Percentiles rank a stretch among this genome's conserved stretches.
These are phyloP conservation scores for Gryllus longicercus DNA, from an alignment of 2,888 invertebrate species.

Conservation along the genomic window DNA sequence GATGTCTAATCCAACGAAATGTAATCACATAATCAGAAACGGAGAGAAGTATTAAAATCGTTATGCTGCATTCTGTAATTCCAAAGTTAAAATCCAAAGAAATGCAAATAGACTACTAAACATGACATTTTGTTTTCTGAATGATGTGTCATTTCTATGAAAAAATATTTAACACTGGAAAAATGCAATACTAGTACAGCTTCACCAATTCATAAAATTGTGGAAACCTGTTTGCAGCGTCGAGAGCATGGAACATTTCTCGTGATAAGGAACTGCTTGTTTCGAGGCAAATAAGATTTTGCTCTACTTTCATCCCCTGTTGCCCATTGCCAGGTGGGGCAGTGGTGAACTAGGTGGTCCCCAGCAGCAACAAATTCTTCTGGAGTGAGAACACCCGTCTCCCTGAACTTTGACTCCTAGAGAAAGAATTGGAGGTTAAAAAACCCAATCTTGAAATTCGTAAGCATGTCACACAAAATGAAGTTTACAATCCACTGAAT, in stretches of 20 bases:
- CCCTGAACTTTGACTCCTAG: slow-evolving; percentile 94
- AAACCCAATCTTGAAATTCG: too few relatives aligned
- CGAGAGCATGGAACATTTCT: slow-evolving; percentile 95
- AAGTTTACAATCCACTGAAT: background rate
- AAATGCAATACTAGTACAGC: background rate
- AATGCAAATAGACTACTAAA: too few relatives aligned
- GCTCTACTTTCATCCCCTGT: slow-evolving; percentile 85
- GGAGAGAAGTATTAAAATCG: too few relatives aligned
- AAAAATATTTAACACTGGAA: too few relatives aligned
- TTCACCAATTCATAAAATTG: slow-evolving; percentile 2
- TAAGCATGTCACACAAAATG: too few relatives aligned
- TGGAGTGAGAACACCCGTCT: slow-evolving; percentile 97
- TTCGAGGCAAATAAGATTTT: slow-evolving; percentile 85
- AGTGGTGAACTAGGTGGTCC: slow-evolving; percentile 97
- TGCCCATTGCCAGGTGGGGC: slow-evolving; percentile 99
- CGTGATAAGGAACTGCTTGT: slow-evolving; percentile 96
- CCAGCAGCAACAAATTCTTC: slow-evolving; percentile 99
- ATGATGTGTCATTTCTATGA: too few relatives aligned
- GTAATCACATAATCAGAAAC: too few relatives aligned
- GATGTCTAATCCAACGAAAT: too few relatives aligned
- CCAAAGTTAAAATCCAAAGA: too few relatives aligned
- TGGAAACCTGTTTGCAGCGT: slow-evolving; percentile 78
- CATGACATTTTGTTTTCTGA: too few relatives aligned
- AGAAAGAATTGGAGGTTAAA: slow-evolving; percentile 3
- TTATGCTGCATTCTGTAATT: too few relatives aligned